These are phyloP conservation scores for Corythaeola cristata DNA, from an alignment of 2,113 vertebrate genomes.

Conservation along the genomic window DNA sequence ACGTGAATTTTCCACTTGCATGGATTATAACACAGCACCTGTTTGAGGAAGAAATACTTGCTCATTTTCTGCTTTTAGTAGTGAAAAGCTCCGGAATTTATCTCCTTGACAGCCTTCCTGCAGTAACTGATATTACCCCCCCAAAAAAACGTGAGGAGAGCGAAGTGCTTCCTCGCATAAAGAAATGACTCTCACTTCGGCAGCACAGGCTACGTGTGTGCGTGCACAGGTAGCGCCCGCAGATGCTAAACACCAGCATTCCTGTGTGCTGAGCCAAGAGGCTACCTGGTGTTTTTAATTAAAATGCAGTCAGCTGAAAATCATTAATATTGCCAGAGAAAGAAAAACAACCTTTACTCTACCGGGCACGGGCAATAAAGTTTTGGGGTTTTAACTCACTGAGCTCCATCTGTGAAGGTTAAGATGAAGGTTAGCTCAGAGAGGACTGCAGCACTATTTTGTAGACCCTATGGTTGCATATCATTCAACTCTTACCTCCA, in stretches of 20 bases:
- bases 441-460: background rate
- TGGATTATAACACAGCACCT: fast-evolving
- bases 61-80: background rate
- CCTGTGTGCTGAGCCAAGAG: background rate
- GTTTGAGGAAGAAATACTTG: background rate
- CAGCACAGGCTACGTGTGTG: fast-evolving
- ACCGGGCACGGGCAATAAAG: constrained; percentile 65
- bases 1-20: background rate
- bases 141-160: fast-evolving
- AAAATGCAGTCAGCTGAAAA: constrained; percentile 75
- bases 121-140: background rate
- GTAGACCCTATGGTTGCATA: background rate
- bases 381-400: constrained; percentile 38
- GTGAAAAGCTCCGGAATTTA: background rate
- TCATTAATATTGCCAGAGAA: constrained; percentile 66
- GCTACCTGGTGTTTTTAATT: constrained; percentile 71
- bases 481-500: background rate
- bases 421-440: constrained; percentile 53
- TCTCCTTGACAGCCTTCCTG: background rate
- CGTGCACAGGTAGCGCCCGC: fast-evolving
- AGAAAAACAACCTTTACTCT: constrained; percentile 49
- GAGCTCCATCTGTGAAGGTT: constrained; percentile 56
- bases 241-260: background rate
- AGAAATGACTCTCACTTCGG: fast-evolving
- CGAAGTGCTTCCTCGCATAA: background rate